phyloP scores from a whole-genome alignment of 2,113 vertebrate genomes.

The Psammodynastes pulverulentus region DNA sequence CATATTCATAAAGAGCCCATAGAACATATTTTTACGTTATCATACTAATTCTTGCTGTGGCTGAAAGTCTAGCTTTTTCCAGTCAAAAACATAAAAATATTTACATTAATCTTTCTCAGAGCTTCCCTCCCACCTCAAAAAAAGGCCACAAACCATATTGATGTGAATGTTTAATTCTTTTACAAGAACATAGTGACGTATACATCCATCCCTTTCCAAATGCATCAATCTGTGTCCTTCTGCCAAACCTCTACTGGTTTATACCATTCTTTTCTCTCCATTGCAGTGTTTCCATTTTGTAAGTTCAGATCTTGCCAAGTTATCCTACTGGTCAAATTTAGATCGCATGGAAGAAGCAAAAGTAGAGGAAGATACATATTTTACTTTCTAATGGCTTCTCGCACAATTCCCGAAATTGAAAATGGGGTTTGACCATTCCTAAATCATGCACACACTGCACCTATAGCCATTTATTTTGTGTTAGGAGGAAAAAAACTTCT shows the following conservation, averaged over 20 bases:
- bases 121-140: neutral
- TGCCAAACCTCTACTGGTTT: neutral
- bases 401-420: neutral
- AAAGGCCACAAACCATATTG: neutral
- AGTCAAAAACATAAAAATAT: neutral
- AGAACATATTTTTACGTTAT: neutral
- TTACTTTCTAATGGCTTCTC: neutral
- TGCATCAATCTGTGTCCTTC: neutral
- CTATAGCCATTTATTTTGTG: neutral
- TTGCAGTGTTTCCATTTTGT: neutral
- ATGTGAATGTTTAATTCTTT: neutral
- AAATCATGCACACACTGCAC: neutral
- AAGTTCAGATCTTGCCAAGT: neutral
- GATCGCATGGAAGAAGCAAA: neutral
- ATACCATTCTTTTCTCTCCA: neutral
- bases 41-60: neutral
- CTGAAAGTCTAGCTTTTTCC: neutral
- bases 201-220: neutral
- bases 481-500: neutral
- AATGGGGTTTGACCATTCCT: neutral
- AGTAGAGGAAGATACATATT: neutral
- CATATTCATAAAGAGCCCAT: neutral
- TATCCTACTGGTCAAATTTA: neutral
- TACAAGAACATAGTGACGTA: neutral
- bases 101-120: neutral